Base-by-base conservation (phyloP, 2,113 vertebrate genomes). In the Periophthalmus modestus region DNA sequence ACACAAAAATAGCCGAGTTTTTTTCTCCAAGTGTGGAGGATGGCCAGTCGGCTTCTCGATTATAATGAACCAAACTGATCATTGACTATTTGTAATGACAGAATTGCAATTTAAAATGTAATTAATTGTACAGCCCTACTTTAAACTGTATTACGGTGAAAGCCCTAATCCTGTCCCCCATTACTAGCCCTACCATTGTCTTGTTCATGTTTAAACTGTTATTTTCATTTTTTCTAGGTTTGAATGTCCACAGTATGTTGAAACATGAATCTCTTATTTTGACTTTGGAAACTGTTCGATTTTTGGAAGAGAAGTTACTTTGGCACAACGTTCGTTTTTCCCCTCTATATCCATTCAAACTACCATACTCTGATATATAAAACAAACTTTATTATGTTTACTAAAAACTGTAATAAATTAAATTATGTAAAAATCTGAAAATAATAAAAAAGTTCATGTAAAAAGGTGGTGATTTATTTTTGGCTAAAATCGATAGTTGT, bases 161-260 rank as follows among this genome's bases (percentile, higher is more conserved):
- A 28, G 28, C 28, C 28, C 28, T 28, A 28, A 28, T 28, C 13
- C 48, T 50, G 6, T 50, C 48, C 15, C 48, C 5, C 5, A 50
- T 16, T 50, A 4, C 48, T 14, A 50, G 48, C 13, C 48, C 4
- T 33, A 33, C 28, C 28, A 33, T 63, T 63, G 7, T 7, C 7
- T 39, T 14, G 19, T 11, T 10, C 16, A 43, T 46, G n/a, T 46
- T 15, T 66, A 19, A 36, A 2, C 3, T n/a, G 4, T 36, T 66
- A 2, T 47, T 11, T 11, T 2, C 7, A 10, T 10, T 18, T 71
- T 59, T 1, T 0, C 74, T 89, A 97, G 96, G 95, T 57, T 89
- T 98, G 62, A 98, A 97, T 0, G 95, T 96, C 28, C 86, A 97
- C 92, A 96, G 95, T 86, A 87, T 97, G 87, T 87, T 98, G 75